Percentiles rank a stretch among this genome's conserved stretches.
These are phyloP conservation scores for Coptotermes formosanus DNA, from an alignment of 1,140 invertebrate genomes.

Conservation along the genomic window DNA sequence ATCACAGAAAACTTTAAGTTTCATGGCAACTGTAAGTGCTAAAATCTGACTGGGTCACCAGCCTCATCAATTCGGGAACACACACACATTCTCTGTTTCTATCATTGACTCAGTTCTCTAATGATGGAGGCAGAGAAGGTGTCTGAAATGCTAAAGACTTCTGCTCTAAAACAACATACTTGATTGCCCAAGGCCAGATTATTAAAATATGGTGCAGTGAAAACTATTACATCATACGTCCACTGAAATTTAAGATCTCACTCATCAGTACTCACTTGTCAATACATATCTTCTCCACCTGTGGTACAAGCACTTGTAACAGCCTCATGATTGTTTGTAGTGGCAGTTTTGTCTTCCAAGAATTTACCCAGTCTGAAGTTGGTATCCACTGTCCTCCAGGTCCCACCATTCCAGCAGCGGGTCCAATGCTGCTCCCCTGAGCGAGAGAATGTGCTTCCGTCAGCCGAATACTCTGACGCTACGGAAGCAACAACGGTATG, in stretches of 20 bases:
- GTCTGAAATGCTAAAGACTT: too few relatives aligned
- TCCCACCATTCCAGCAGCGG: not conserved
- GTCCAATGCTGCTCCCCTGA: constrained; percentile 21
- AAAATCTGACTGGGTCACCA: too few relatives aligned
- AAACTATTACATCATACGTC: too few relatives aligned
- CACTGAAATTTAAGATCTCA: too few relatives aligned
- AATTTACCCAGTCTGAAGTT: constrained; percentile 89
- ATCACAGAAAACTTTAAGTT: too few relatives aligned
- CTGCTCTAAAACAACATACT: too few relatives aligned
- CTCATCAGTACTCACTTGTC: constrained; percentile 78
- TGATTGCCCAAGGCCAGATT: not conserved
- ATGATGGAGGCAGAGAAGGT: too few relatives aligned
- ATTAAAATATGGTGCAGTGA: not conserved
- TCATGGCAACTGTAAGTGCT: too few relatives aligned
- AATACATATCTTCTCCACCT: constrained; percentile 99
- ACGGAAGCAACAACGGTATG: constrained; percentile 9
- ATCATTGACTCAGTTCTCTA: too few relatives aligned
- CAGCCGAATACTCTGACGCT: constrained; percentile 35
- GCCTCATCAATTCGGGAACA: too few relatives aligned
- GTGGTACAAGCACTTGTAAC: constrained; percentile 96
- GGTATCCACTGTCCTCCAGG: constrained; percentile 71
- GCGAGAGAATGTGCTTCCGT: constrained; percentile 31
- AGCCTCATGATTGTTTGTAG: constrained; percentile 98
- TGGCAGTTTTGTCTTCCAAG: constrained; percentile 96
- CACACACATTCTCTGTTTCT: too few relatives aligned